These are phyloP conservation scores for Drosophila sproati DNA, from an alignment of 1,140 invertebrate species.

Conservation along the genomic window DNA sequence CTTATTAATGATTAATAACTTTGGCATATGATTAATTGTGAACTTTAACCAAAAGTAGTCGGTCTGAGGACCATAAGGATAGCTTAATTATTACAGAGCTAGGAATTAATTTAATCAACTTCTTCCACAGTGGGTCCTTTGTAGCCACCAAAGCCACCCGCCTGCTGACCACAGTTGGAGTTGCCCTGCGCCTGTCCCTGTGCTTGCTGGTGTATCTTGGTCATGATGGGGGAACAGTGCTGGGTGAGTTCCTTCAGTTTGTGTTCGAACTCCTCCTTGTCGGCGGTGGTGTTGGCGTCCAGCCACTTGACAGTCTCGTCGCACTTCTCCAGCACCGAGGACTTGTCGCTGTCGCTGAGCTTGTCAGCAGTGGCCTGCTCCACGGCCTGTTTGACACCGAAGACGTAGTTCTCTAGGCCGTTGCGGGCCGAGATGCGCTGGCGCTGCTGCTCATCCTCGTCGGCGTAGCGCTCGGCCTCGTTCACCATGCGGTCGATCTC, in stretches of 20 bases:
- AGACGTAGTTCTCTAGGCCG: slow-evolving; percentile 89
- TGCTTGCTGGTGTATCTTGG: slow-evolving; percentile 85
- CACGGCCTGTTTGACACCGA: slow-evolving; percentile 88
- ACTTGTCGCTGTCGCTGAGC: slow-evolving; percentile 87
- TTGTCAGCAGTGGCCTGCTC: slow-evolving; percentile 87
- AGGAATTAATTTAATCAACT: slow-evolving; percentile 87
- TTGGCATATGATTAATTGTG: neutral
- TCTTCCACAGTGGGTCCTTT: slow-evolving; percentile 89
- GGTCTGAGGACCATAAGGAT: slow-evolving; percentile 13
- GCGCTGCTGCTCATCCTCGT: slow-evolving; percentile 89
- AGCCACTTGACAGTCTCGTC: slow-evolving; percentile 87
- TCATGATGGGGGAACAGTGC: slow-evolving; percentile 86
- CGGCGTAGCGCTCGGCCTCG: slow-evolving; percentile 73
- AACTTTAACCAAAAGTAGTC: slow-evolving; percentile 19
- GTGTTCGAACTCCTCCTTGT: slow-evolving; percentile 88
- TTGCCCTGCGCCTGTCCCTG: slow-evolving; percentile 66
- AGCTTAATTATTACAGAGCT: neutral
- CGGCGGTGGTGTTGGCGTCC: slow-evolving; percentile 87
- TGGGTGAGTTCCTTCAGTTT: slow-evolving; percentile 86
- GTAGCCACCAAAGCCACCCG: slow-evolving; percentile 84
- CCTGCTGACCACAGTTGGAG: slow-evolving; percentile 82
- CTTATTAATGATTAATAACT: neutral
- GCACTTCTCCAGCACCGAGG: slow-evolving; percentile 86
- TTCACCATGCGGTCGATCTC: slow-evolving; percentile 89
- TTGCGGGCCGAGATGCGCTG: slow-evolving; percentile 87